Evolutionary conservation across 2,797 vertebrate genomes (phyloP).

Genomic region (Orestias chungarensis): DNA sequence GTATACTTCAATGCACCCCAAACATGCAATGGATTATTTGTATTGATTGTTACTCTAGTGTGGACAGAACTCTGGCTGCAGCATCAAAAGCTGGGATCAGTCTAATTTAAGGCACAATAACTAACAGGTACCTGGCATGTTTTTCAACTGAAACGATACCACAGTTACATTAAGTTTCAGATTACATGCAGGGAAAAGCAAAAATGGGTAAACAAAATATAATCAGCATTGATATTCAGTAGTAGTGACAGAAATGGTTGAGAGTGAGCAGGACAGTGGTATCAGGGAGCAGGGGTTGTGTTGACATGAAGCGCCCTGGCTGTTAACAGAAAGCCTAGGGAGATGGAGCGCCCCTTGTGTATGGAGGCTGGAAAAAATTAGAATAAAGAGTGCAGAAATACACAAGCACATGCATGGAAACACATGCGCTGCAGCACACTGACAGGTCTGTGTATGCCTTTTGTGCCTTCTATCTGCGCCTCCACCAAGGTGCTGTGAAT

Average conservation of each 20-base stretch:
- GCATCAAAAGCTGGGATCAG: slow-evolving; percentile 55
- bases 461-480: slow-evolving; percentile 74
- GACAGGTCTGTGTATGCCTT: slow-evolving; percentile 45
- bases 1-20: slow-evolving; percentile 2
- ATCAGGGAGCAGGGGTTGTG: slow-evolving; percentile 52
- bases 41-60: slow-evolving; percentile 37
- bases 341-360: slow-evolving; percentile 29
- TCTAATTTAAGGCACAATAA: slow-evolving; percentile 65
- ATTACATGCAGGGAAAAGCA: slow-evolving; percentile 20
- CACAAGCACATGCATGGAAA: slow-evolving; percentile 46
- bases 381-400: slow-evolving; percentile 11
- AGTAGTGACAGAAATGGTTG: slow-evolving; percentile 57
- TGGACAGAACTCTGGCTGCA: slow-evolving; percentile 66
- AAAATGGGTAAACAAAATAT: slow-evolving; percentile 18
- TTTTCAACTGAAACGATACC: slow-evolving; percentile 34
- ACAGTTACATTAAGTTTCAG: slow-evolving; percentile 10
- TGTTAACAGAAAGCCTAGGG: slow-evolving; percentile 51
- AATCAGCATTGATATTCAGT: slow-evolving; percentile 22
- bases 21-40: slow-evolving; percentile 16
- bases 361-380: slow-evolving; percentile 7
- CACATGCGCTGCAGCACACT: no score
- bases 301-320: slow-evolving; percentile 63
- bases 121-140: slow-evolving; percentile 62
- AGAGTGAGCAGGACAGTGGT: slow-evolving; percentile 32
- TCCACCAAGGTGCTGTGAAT: slow-evolving; percentile 76